phyloP scores from a whole-genome alignment of 2,113 vertebrate species.

The Nesogale talazaci region DNA sequence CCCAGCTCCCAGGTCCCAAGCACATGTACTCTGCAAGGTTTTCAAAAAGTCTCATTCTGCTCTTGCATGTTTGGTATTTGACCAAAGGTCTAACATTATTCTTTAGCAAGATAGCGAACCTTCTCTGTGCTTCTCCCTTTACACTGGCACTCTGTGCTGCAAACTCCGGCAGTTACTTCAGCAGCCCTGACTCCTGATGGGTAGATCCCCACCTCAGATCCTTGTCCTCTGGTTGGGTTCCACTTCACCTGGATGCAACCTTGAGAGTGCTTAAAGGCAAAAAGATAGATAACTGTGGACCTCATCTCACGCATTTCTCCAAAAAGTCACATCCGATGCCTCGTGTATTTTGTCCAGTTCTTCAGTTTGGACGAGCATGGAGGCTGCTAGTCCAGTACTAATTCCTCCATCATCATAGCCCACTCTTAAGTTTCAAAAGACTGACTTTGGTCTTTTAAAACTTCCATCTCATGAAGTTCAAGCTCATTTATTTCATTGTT shows the following conservation, averaged over 20 bases:
- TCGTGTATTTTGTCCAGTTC: neutral
- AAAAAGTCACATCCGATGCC: neutral
- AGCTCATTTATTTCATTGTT: too few relatives aligned
- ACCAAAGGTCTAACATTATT: neutral
- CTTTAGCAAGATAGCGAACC: neutral
- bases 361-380: neutral
- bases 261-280: neutral
- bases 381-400: too few relatives aligned
- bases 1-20: neutral
- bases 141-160: neutral
- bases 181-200: neutral
- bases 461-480: neutral
- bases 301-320: neutral
- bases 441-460: constrained; percentile 5
- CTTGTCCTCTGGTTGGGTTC: neutral
- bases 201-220: neutral
- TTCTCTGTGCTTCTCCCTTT: neutral
- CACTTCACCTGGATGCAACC: neutral
- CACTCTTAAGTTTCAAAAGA: neutral
- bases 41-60: neutral
- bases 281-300: neutral
- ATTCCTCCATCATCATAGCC: neutral
- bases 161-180: neutral
- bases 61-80: neutral
- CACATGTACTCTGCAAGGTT: neutral